Evolutionary conservation across 2,797 vertebrate species (phyloP), one percentile per base, ranked within the genome.

Genomic region (Avahi laniger): DNA sequence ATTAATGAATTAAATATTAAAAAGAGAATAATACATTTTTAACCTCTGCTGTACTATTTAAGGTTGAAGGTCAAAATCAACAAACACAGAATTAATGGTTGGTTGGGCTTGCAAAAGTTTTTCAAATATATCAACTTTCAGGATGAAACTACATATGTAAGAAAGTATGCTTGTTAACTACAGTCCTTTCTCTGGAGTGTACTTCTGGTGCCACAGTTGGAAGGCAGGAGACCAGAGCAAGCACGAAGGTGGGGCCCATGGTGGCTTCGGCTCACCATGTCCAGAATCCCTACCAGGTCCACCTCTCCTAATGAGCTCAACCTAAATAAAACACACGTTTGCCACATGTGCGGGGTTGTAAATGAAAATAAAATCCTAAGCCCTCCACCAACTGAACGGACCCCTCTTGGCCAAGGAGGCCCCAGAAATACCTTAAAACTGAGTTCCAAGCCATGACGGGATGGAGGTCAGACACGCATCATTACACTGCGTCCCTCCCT

Each of bases 11-110:
- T 90, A 95, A 85, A 28, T 84, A 70, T 59, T 46, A 72, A 79
- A 87, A 63, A 30, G 22, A 50, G 41, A 95, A 83, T 63, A 63
- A 80, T 54, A 88, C 76, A 93, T 61, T 69, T 93, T 93, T 72
- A 80, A 80, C 46, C 92, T 81, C 4, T 91, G 33, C 22, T 82
- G 9, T 57, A 26, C 67, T 91, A 24, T 4, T 50, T 65, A 63
- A 28, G 52, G n/a, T 17, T 89, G 70, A 97, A 65, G 43, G 63
- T 67, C 38, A 91, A 88, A 91, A 65, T 43, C 41, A 57, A 28
- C 57, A n/a, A 54, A 70, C 72, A 41, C 0, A 57, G 38, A 61
- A 92, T 92, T 65, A 94, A 81, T 50, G 7, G 59, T 33, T 43
- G 20, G 33, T 24, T 20, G 46, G 59, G 28, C 22, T 57, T 57